Conservation (phyloP, 2,888 invertebrate species). For the Sylvicola fuscatus region DNA sequence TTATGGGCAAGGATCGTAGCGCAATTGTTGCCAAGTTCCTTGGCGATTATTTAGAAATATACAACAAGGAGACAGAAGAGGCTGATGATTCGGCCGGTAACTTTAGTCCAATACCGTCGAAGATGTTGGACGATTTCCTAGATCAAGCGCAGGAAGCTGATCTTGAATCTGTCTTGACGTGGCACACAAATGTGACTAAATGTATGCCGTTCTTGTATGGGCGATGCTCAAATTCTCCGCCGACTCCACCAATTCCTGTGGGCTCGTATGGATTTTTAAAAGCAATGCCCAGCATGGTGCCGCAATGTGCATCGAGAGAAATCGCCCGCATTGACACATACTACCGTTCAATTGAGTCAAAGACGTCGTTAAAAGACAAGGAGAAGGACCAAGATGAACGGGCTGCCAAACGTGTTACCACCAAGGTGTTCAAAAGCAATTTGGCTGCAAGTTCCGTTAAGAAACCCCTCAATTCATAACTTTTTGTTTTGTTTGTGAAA, state of each 20-base stretch:
- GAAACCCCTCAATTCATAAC: no score
- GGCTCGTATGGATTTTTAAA: slow-evolving; percentile 23
- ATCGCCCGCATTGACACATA: slow-evolving; percentile 8
- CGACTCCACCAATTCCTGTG: slow-evolving; percentile 23
- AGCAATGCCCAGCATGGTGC: slow-evolving; percentile 21
- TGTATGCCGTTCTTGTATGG: slow-evolving; percentile 23
- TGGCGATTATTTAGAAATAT: slow-evolving; percentile 65
- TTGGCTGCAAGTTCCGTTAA: no score
- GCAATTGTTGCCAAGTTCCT: slow-evolving; percentile 68
- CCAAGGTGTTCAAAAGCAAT: no score
- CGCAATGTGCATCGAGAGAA: slow-evolving; percentile 6
- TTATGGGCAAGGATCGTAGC: slow-evolving; percentile 60
- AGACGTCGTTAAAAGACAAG: no score
- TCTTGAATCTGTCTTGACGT: slow-evolving; percentile 19
- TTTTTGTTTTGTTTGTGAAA: no score
- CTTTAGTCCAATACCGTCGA: slow-evolving; percentile 29
- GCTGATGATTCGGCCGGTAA: slow-evolving; percentile 50
- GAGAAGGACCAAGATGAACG: no score
- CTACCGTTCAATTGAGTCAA: slow-evolving; percentile 3
- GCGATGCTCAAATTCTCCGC: slow-evolving; percentile 15
- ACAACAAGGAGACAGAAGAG: slow-evolving; percentile 63
- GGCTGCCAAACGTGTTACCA: no score
- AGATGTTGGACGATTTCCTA: slow-evolving; percentile 37
- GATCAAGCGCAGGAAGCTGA: slow-evolving; percentile 29
- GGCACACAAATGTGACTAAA: slow-evolving; percentile 23